Evolutionary conservation across 1,140 invertebrate species (phyloP), one percentile per base, ranked within the genome.

Genomic region (Holcopasites calliopsidis): DNA sequence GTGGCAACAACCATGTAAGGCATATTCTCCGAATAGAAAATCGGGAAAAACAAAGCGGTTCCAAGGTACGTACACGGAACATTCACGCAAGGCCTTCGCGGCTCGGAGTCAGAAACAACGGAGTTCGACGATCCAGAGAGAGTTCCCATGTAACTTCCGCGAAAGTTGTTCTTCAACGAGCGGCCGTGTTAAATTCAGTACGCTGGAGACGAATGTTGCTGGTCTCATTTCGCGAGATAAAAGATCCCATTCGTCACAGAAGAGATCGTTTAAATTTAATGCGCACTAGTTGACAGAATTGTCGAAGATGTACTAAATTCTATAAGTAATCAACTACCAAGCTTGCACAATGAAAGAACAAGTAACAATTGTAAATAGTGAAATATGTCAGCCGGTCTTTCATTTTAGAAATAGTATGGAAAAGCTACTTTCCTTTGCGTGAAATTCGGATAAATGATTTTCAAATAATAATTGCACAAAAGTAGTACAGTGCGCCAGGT

Each of bases 21-120:
- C 5, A 4, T n/a, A 44, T n/a, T n/a, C 7, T 60, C 28, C 8
- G 16, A 23, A 42, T 23, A 7, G 18, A 38, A 31, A 13, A 38
- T 23, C 44, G 18, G n/a, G 10, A 13, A 23, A 52, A 44, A 10
- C 1, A n/a, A n/a, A n/a, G 50, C 16, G 2, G 18, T 6, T 13
- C 16, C 11, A 13, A 2, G 21, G 33, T n/a, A n/a, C n/a, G n/a
- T n/a, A n/a, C n/a, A n/a, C n/a, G n/a, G n/a, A n/a, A n/a, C 69
- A 72, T 72, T 72, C 62, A 72, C 54, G 70, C 47, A 54, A 54
- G 38, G 47, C 49, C 50, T 62, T 54, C 54, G 70, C 54, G 33
- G 64, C 23, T 73, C 68, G 11, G 31, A 72, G 47, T 42, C 58
- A 33, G 70, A 72, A 72, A 72, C 70, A 72, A 72, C 70, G 58